Evolutionary conservation across 2,888 invertebrate species (phyloP).

Genomic region (Napeogenes inachia): DNA sequence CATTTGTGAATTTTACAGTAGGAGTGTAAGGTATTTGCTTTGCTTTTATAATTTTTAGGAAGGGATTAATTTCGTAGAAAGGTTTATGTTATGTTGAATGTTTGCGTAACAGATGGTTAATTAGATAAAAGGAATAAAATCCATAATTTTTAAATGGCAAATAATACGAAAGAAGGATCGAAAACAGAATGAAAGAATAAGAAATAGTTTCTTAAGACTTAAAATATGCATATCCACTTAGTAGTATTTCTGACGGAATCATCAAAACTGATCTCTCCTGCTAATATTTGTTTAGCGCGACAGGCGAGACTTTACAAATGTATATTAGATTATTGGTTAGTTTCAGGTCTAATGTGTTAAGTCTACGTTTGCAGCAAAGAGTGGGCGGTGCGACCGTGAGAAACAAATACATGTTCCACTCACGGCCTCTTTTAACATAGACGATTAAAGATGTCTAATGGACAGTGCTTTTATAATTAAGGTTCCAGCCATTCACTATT

Average conservation of each 20-base stretch:
- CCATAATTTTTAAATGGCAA: too few relatives aligned
- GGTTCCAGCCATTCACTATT: slow-evolving; percentile 49
- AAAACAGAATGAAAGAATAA: too few relatives aligned
- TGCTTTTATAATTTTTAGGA: too few relatives aligned
- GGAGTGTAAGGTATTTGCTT: too few relatives aligned
- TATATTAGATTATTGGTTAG: slow-evolving; percentile 36
- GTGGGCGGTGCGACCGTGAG: slow-evolving; percentile 75
- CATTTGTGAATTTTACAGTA: too few relatives aligned
- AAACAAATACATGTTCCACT: slow-evolving; percentile 66
- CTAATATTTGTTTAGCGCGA: slow-evolving; percentile 5
- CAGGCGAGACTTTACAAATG: slow-evolving; percentile 30
- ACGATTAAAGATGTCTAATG: slow-evolving; percentile 44
- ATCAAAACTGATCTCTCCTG: neutral
- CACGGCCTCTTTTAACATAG: slow-evolving; percentile 42
- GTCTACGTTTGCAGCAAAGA: slow-evolving; percentile 46
- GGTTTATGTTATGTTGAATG: too few relatives aligned
- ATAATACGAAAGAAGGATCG: too few relatives aligned
- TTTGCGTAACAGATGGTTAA: too few relatives aligned
- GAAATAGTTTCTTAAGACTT: too few relatives aligned
- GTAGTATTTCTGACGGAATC: neutral
- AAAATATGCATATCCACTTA: too few relatives aligned
- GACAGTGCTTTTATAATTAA: slow-evolving; percentile 48
- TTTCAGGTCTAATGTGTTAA: slow-evolving; percentile 34
- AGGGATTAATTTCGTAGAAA: too few relatives aligned
- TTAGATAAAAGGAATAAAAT: too few relatives aligned